Evolutionary conservation across 2,797 vertebrate genomes (phyloP).

Genomic region (Dendrocincla tyrannina): DNA sequence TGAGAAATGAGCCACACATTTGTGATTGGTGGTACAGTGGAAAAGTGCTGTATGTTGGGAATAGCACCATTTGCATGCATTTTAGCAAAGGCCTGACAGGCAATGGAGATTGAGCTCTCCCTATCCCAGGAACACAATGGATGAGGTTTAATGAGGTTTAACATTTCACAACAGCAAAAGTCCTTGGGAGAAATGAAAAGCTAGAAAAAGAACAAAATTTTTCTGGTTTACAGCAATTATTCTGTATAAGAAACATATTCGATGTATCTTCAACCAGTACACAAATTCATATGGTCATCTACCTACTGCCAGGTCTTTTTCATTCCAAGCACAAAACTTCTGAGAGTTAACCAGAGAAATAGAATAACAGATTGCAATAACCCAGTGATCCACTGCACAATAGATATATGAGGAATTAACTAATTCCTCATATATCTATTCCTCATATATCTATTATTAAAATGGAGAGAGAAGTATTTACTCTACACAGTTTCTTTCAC

Average conservation of each 20-base stretch:
- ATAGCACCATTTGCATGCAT: neutral
- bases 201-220: neutral
- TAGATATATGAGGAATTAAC: rapidly evolving
- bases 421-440: too few species aligned
- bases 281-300: neutral
- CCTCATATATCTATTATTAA: too few species aligned
- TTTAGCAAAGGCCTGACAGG: neutral
- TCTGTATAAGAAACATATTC: neutral
- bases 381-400: neutral
- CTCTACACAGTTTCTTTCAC: neutral
- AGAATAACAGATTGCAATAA: neutral
- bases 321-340: neutral
- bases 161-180: neutral
- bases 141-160: neutral
- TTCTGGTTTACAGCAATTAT: neutral
- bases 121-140: neutral
- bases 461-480: neutral
- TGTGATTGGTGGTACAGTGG: neutral
- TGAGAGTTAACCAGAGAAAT: neutral
- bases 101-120: neutral
- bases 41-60: neutral
- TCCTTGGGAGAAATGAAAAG: neutral
- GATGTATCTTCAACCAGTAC: neutral
- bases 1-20: neutral
- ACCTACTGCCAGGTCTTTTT: neutral